A percentile compares a stretch with the other conserved stretches of the same genome.
Evolutionary conservation across 1,140 invertebrate genomes (phyloP).

Genomic region (Eulimnadia texana): DNA sequence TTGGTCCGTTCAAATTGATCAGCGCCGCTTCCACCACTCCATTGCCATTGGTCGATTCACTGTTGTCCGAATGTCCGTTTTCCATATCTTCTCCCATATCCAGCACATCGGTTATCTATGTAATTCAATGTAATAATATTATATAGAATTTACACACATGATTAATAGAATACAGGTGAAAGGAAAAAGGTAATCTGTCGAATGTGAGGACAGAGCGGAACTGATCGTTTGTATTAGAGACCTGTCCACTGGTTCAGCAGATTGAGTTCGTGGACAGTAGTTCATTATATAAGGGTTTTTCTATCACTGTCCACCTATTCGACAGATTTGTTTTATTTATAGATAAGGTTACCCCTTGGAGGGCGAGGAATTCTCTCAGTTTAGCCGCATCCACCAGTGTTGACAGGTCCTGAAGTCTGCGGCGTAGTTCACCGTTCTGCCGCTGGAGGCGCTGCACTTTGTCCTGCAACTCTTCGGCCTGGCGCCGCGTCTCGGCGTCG

Average conservation of each 20-base stretch:
- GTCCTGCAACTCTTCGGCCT: conserved; percentile 53
- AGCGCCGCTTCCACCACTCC: not conserved
- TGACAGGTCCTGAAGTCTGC: conserved; percentile 43
- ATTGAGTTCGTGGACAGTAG: too few species aligned
- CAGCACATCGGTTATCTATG: not conserved
- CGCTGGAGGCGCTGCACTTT: conserved; percentile 52
- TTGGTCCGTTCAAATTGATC: conserved; percentile 8
- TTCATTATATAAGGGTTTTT: too few species aligned
- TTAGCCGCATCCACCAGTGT: conserved; percentile 25
- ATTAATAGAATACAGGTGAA: not conserved
- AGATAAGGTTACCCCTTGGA: conserved; percentile 19
- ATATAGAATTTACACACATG: not conserved
- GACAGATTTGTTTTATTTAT: too few species aligned
- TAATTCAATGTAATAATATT: too few species aligned
- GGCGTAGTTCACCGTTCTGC: conserved; percentile 51
- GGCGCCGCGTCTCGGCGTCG: conserved; percentile 52
- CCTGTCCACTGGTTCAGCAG: too few species aligned
- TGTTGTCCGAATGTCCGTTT: not conserved
- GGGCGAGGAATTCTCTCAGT: conserved; percentile 22
- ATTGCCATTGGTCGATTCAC: not conserved
- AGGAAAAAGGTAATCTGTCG: too few species aligned
- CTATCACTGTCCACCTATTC: too few species aligned
- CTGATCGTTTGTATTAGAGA: too few species aligned
- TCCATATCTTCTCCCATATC: not conserved
- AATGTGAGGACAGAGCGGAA: too few species aligned